Conservation (phyloP, 2,113 vertebrate genomes). For the Semicossyphus pulcher region DNA sequence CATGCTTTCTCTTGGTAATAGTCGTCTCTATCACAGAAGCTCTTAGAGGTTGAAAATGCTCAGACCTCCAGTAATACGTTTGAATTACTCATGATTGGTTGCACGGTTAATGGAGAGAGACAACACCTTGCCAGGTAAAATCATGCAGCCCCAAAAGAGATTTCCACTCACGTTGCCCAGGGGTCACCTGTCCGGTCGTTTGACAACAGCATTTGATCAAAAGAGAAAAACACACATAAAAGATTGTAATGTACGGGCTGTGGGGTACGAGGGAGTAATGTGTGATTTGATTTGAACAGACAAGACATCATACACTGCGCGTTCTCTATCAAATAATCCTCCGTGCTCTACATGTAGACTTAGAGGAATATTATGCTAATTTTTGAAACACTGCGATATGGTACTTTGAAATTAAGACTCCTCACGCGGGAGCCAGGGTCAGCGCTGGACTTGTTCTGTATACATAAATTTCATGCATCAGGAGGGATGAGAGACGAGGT, state of each 20-base stretch:
- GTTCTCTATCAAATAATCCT: conserved; percentile 54
- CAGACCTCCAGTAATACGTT: conserved; percentile 51
- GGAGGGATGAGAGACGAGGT: conserved; percentile 25
- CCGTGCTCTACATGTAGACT: conserved; percentile 8
- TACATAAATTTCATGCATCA: conserved; percentile 42
- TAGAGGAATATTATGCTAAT: conserved; percentile 55
- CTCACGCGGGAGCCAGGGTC: conserved; percentile 37
- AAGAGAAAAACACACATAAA: conserved; percentile 58
- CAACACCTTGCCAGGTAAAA: conserved; percentile 70
- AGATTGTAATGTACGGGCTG: conserved; percentile 50
- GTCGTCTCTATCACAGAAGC: conserved; percentile 52
- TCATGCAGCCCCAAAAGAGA: conserved; percentile 50
- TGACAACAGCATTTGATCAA: conserved; percentile 74
- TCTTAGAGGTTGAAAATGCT: conserved; percentile 56
- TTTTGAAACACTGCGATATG: conserved; percentile 1
- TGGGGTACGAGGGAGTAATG: conserved; percentile 61
- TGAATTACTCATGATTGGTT: conserved; percentile 71
- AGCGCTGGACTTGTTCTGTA: conserved; percentile 43
- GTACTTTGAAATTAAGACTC: conserved; percentile 57
- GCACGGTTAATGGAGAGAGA: conserved; percentile 65
- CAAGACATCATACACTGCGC: conserved; percentile 54
- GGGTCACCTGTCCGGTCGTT: conserved; percentile 68
- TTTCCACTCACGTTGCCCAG: conserved; percentile 40
- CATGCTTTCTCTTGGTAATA: conserved; percentile 45
- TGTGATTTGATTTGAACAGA: conserved; percentile 65